Evolutionary conservation across 2,113 vertebrate species (phyloP).

Genomic region (Poecilia latipinna): DNA sequence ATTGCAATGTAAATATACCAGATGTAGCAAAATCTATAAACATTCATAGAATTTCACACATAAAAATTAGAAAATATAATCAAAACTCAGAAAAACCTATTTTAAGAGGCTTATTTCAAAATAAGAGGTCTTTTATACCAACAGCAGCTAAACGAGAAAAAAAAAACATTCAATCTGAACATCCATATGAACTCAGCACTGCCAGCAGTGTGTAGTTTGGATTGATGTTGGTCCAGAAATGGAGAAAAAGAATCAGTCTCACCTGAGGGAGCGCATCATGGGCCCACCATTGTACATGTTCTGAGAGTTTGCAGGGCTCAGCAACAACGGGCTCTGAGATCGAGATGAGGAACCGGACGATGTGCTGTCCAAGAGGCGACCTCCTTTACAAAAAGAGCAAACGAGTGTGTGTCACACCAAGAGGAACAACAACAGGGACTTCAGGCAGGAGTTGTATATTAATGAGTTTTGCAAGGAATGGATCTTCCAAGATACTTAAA

Average conservation of each 20-base stretch:
- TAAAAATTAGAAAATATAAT: too few species aligned
- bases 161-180: not conserved
- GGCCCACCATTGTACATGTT: constrained; percentile 72
- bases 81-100: too few species aligned
- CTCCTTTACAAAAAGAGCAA: constrained; percentile 51
- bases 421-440: not conserved
- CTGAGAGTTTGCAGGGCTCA: constrained; percentile 86
- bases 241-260: not conserved
- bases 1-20: too few species aligned
- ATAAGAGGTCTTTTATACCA: too few species aligned
- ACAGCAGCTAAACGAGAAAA: not conserved
- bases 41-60: too few species aligned
- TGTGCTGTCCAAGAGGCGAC: constrained; percentile 87
- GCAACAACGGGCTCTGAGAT: constrained; percentile 88
- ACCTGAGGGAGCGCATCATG: constrained; percentile 78
- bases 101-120: too few species aligned
- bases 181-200: not conserved
- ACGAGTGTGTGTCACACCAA: too few species aligned
- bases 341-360: constrained; percentile 89
- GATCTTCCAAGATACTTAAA: not conserved
- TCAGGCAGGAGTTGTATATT: not conserved
- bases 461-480: not conserved
- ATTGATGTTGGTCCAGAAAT: not conserved
- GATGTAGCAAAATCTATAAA: too few species aligned
- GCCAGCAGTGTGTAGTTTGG: not conserved